phyloP scores from a whole-genome alignment of 1,140 invertebrate species.

The Cryptotermes secundus region DNA sequence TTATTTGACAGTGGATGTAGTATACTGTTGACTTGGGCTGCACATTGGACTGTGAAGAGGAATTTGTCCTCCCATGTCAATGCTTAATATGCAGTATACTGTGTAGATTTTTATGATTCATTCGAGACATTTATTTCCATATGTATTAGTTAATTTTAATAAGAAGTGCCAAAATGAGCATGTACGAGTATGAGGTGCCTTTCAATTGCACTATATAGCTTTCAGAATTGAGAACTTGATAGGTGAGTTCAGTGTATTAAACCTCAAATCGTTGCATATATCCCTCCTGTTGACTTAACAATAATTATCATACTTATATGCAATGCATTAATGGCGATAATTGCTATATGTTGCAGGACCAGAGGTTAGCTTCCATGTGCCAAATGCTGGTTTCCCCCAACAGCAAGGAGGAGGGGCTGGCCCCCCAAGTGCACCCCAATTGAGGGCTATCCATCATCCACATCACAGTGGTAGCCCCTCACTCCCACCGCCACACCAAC shows the following conservation, averaged over 20 bases:
- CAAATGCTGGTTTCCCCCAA: slow-evolving; percentile 14
- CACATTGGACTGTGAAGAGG: too few relatives aligned
- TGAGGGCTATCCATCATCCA: slow-evolving; percentile 27
- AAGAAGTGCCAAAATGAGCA: too few relatives aligned
- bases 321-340: not conserved
- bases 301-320: too few relatives aligned
- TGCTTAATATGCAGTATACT: too few relatives aligned
- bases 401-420: slow-evolving; percentile 32
- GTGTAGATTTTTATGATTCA: too few relatives aligned
- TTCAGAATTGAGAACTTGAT: not conserved
- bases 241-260: not conserved
- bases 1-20: too few relatives aligned
- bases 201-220: not conserved
- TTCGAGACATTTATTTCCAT: too few relatives aligned
- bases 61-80: too few relatives aligned
- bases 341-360: slow-evolving; percentile 26
- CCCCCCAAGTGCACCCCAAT: slow-evolving; percentile 23
- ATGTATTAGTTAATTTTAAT: too few relatives aligned
- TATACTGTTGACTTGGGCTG: too few relatives aligned
- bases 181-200: too few relatives aligned
- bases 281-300: not conserved
- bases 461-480: slow-evolving; percentile 23
- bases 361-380: slow-evolving; percentile 33
- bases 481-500: slow-evolving; percentile 22
- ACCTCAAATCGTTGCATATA: not conserved